Percentiles rank a stretch among this genome's conserved stretches.
Conservation (phyloP, 2,888 invertebrate genomes). For the Lasioglossum zephyrum region DNA sequence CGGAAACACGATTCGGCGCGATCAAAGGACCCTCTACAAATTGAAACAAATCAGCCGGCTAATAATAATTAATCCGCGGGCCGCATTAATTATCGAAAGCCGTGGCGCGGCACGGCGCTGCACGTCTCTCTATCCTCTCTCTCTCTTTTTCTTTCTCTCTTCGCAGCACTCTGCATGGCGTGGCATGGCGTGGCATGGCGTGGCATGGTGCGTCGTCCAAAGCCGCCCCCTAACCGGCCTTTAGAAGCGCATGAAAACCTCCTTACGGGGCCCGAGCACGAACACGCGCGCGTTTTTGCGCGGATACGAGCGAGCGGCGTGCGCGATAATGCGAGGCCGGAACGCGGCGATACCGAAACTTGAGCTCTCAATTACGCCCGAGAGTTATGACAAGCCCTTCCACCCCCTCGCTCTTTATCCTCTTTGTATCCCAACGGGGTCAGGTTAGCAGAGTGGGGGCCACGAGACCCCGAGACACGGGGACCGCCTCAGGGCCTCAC, state of each 20-base stretch:
- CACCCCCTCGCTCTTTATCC: slow-evolving; percentile 40
- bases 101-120: slow-evolving; percentile 6
- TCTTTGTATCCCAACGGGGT: slow-evolving; percentile 37
- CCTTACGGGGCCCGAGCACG: slow-evolving; percentile 44
- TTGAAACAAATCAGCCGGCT: slow-evolving; percentile 82
- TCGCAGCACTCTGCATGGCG: background rate
- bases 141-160: background rate
- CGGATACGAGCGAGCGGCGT: slow-evolving; percentile 26
- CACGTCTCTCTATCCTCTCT: background rate
- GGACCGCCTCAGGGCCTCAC: slow-evolving; percentile 68
- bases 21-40: slow-evolving; percentile 81
- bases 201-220: slow-evolving; percentile 12
- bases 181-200: slow-evolving; percentile 19
- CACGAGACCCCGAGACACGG: slow-evolving; percentile 46
- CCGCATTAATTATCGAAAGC: slow-evolving; percentile 79
- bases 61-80: slow-evolving; percentile 83
- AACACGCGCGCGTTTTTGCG: slow-evolving; percentile 48
- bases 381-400: slow-evolving; percentile 77
- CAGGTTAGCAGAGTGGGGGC: slow-evolving; percentile 43
- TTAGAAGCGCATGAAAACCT: slow-evolving; percentile 16
- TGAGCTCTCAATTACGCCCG: slow-evolving; percentile 83
- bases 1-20: slow-evolving; percentile 80
- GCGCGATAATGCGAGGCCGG: slow-evolving; percentile 55
- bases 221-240: slow-evolving; percentile 13
- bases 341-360: slow-evolving; percentile 71